Percentiles rank a stretch among this genome's conserved stretches.
Evolutionary conservation across 2,113 vertebrate species (phyloP).

Genomic region (Sitta europaea): DNA sequence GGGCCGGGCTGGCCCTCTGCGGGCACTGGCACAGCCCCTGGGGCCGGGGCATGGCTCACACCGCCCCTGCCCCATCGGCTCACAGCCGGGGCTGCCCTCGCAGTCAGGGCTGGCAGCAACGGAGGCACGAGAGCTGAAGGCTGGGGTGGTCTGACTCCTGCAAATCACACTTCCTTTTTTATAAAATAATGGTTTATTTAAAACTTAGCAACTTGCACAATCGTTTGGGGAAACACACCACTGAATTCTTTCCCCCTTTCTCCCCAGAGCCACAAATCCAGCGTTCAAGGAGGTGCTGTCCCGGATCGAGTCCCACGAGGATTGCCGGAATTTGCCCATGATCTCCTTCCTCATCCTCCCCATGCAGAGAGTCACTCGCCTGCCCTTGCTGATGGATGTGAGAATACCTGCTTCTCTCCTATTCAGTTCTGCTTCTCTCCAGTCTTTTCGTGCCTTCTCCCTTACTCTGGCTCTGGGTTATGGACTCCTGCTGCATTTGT

Average conservation of each 20-base stretch:
- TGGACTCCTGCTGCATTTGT: neutral
- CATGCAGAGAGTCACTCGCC: slow-evolving; percentile 96
- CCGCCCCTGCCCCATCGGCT: too few species aligned
- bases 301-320: slow-evolving; percentile 86
- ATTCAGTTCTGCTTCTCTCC: neutral
- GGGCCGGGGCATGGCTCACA: too few species aligned
- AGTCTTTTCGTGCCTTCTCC: neutral
- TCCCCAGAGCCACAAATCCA: slow-evolving; percentile 80
- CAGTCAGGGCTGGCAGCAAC: accelerated
- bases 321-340: slow-evolving; percentile 94
- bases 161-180: neutral
- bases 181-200: neutral
- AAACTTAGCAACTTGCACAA: neutral
- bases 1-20: neutral
- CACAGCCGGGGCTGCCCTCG: neutral
- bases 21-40: too few species aligned
- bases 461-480: neutral
- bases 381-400: slow-evolving; percentile 96
- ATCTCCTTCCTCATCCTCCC: slow-evolving; percentile 98
- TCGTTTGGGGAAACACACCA: accelerated
- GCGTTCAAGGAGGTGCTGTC: slow-evolving; percentile 86
- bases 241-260: neutral
- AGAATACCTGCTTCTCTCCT: slow-evolving; percentile 36
- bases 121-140: neutral
- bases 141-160: neutral